phyloP scores from a whole-genome alignment of 2,113 vertebrate species.

The Sylvilagus bachmani region DNA sequence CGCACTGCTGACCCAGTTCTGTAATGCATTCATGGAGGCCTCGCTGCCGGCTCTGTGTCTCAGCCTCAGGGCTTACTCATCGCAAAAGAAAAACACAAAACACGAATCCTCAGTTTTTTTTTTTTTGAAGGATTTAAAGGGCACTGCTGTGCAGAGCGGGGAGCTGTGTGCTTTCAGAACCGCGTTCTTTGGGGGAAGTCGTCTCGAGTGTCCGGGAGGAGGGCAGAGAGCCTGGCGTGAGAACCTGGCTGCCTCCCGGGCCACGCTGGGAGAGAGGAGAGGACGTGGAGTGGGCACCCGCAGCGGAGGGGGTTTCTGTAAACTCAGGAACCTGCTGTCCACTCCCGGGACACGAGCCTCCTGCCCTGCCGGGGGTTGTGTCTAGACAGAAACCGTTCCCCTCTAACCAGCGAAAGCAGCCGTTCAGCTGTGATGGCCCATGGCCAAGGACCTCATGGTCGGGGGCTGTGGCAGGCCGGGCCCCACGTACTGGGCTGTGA shows the following conservation, averaged over 20 bases:
- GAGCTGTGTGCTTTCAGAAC: not conserved
- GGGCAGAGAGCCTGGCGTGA: not conserved
- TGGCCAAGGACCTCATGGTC: fast-evolving
- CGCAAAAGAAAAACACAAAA: conserved; percentile 17
- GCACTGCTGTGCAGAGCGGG: not conserved
- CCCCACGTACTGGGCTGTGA: not conserved
- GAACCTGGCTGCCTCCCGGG: not conserved
- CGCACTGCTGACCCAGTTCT: not conserved
- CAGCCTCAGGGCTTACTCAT: not conserved
- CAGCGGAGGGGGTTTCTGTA: too few relatives aligned
- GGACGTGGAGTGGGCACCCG: too few relatives aligned
- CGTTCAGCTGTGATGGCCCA: fast-evolving
- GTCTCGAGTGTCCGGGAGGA: too few relatives aligned
- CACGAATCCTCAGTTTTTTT: not conserved
- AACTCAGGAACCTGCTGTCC: too few relatives aligned
- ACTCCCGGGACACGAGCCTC: too few relatives aligned
- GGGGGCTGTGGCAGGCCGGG: not conserved
- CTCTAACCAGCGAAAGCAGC: not conserved
- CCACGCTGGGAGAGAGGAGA: too few relatives aligned
- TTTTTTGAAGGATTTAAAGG: conserved; percentile 37
- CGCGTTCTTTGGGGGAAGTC: not conserved
- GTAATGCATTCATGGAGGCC: conserved; percentile 6
- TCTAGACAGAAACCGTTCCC: not conserved
- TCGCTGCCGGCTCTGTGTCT: not conserved
- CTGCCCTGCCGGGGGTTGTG: too few relatives aligned